These are phyloP conservation scores for Mus caroli DNA, from an alignment of 2,797 vertebrate genomes.

Conservation along the genomic window DNA sequence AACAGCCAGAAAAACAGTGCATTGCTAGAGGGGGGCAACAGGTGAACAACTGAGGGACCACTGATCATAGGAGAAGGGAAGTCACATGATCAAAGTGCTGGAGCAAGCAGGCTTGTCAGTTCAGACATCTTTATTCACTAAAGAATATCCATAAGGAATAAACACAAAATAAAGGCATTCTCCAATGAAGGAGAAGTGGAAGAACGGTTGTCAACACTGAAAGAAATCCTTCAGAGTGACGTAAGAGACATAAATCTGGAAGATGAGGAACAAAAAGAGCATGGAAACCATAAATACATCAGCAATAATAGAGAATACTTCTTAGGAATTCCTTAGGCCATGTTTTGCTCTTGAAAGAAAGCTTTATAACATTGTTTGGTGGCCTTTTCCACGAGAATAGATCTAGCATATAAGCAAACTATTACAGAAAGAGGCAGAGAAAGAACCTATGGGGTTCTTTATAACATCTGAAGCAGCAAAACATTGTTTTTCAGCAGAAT, in stretches of 20 bases:
- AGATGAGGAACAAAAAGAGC: background rate
- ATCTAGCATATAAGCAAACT: background rate
- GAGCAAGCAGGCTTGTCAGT: background rate
- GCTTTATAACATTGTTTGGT: background rate
- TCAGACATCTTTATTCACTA: background rate
- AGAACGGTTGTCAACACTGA: background rate
- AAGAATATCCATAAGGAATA: background rate
- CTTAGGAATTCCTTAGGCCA: background rate
- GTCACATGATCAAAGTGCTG: background rate
- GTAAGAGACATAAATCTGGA: background rate
- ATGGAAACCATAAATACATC: background rate
- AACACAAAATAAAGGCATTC: background rate
- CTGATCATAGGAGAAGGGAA: background rate
- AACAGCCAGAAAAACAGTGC: background rate
- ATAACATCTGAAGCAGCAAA: background rate
- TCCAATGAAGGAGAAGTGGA: background rate
- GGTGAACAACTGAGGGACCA: background rate
- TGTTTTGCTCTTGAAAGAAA: background rate
- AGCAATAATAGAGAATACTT: background rate
- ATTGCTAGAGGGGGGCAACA: background rate
- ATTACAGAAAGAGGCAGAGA: background rate
- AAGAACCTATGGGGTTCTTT: background rate
- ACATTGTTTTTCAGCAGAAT: background rate
- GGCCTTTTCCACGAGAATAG: background rate
- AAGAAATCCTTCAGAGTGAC: background rate